phyloP scores from a whole-genome alignment of 2,888 invertebrate species.

The Pristionchus arcanus region DNA sequence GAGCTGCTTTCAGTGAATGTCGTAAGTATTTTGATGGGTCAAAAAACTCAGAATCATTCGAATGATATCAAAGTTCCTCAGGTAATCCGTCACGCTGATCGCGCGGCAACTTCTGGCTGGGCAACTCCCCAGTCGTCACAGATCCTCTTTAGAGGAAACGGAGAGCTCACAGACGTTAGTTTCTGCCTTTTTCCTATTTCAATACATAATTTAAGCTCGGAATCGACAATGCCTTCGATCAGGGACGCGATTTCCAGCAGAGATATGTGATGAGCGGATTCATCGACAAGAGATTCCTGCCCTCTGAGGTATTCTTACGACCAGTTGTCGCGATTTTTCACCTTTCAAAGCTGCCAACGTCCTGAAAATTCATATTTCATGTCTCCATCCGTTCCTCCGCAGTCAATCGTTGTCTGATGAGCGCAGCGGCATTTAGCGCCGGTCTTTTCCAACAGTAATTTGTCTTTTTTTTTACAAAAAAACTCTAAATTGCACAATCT shows the following conservation, averaged over 20 bases:
- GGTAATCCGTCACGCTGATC: constrained; percentile 52
- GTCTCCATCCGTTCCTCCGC: constrained; percentile 26
- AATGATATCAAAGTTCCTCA: neutral
- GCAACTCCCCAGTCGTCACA: neutral
- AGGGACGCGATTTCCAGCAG: constrained; percentile 47
- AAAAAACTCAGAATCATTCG: too few relatives aligned
- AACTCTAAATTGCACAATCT: neutral
- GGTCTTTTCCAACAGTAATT: constrained; percentile 36
- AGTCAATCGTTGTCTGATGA: constrained; percentile 46
- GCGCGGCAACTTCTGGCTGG: constrained; percentile 2
- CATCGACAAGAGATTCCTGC: constrained; percentile 43
- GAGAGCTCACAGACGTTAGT: constrained; percentile 36
- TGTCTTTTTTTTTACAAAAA: neutral
- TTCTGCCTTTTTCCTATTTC: neutral
- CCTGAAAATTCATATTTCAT: neutral
- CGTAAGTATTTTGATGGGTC: neutral
- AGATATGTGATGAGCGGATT: constrained; percentile 46
- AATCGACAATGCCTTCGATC: constrained; percentile 48
- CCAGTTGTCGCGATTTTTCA: neutral
- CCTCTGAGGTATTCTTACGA: neutral
- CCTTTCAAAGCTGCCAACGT: neutral
- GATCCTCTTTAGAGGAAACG: constrained; percentile 45
- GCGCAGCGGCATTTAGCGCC: neutral
- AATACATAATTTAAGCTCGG: neutral
- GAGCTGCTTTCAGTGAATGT: constrained; percentile 27